These are phyloP conservation scores for Schizopygopsis pylzovi DNA, from an alignment of 2,797 vertebrate genomes.

Conservation along the genomic window DNA sequence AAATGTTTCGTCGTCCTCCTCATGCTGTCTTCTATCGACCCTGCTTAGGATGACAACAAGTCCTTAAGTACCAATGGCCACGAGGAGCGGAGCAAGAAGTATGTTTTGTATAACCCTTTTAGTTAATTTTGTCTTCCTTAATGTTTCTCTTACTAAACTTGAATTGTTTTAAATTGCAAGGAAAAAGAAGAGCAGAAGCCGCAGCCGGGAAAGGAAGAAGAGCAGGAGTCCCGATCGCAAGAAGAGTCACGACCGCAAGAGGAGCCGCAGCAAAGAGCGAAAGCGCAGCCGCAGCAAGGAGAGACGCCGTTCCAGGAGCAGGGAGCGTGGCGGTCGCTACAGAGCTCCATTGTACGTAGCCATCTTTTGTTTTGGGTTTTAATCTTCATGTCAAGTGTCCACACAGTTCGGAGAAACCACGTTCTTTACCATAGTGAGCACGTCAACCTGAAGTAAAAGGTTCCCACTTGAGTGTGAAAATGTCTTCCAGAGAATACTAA, in stretches of 20 bases:
- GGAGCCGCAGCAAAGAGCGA: constrained; percentile 86
- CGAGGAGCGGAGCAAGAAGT: constrained; percentile 94
- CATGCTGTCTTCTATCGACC: constrained; percentile 98
- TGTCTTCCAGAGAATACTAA: neutral
- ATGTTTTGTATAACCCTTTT: constrained; percentile 65
- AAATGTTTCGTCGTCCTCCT: constrained; percentile 94
- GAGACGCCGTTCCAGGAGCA: constrained; percentile 83
- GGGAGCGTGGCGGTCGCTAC: constrained; percentile 90
- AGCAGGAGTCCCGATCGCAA: constrained; percentile 86
- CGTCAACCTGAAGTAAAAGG: constrained; percentile 6
- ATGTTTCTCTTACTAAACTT: neutral
- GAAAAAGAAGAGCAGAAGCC: constrained; percentile 90
- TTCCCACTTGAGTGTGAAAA: neutral
- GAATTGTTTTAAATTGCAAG: constrained; percentile 47
- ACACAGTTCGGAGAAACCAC: neutral
- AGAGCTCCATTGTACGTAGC: constrained; percentile 86
- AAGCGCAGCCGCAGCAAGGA: constrained; percentile 89
- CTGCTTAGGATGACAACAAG: constrained; percentile 96
- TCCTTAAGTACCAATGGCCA: constrained; percentile 90
- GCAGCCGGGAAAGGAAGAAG: constrained; percentile 86
- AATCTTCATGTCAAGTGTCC: neutral
- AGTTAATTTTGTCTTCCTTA: neutral
- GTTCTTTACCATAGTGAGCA: neutral
- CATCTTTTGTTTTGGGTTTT: neutral
- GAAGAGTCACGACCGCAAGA: constrained; percentile 83